Base-by-base conservation (phyloP, 2,888 invertebrate species). In the Mellilla xanthometata region DNA sequence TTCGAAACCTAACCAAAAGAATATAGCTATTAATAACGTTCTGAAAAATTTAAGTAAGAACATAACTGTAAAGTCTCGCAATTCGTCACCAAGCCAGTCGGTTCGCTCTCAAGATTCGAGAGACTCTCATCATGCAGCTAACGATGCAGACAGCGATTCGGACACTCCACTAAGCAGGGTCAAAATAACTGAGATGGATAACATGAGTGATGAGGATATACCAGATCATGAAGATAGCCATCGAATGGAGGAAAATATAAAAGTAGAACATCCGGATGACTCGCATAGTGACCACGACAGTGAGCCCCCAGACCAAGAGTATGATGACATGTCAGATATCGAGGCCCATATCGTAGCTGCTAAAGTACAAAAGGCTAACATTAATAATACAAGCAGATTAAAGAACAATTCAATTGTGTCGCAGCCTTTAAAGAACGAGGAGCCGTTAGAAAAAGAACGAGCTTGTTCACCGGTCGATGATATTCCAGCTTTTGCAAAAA, bases 1-100 rank as follows among this genome's bases (percentile, higher is more conserved):
- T 12, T 40, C 44, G n/a, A 49, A 45, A 55, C 43, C 54, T 51
- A 53, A 56, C 49, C 43, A 68, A 43, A 62, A 68, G 46, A 57
- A 65, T 56, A 40, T 58, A 6, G 54, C 60, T 8, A 54, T 80
- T 33, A 70, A 78, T 59, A 75, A 76, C 31, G 75, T 72, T 23
- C 59, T 86, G 39, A 81, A 80, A 61, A 76, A 70, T 54, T 68
- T 86, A 54, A 60, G 82, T 49, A 77, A 75, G 63, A 72, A 82
- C 56, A 76, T 87, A 24, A 83, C 79, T 31, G 65, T 87, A 1
- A 87, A 83, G 60, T 73, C 84, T 2, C 66, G 65, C 43, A 81
- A 72, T 52, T 60, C 72, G 12, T 72, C 77, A 8, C 70, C 75
- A 13, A 71, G 46, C 57, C 54, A 56, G 13, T 54, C 59, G 15